Evolutionary conservation across 2,888 invertebrate genomes (phyloP).

Genomic region (Xanthorhoe spadicearia): DNA sequence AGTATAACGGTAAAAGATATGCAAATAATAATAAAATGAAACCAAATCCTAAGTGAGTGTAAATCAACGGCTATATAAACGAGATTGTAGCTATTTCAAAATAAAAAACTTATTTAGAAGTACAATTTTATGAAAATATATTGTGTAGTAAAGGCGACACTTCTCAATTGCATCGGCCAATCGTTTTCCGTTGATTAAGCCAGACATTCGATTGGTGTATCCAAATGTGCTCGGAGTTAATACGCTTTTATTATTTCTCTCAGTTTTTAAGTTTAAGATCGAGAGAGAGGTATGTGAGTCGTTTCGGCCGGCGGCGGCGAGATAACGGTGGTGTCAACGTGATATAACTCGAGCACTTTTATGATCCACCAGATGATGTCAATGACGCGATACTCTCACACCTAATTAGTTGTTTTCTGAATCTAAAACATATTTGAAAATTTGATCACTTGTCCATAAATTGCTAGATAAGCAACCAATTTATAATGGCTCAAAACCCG

Average conservation of each 20-base stretch:
- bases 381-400: constrained; percentile 43
- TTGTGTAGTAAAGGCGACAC: constrained; percentile 66
- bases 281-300: constrained; percentile 44
- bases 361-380: constrained; percentile 45
- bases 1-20: constrained; percentile 36
- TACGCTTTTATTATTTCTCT: constrained; percentile 58
- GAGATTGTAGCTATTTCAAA: constrained; percentile 52
- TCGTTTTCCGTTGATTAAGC: constrained; percentile 63
- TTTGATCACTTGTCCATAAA: constrained; percentile 27
- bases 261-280: constrained; percentile 52
- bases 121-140: constrained; percentile 67
- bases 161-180: constrained; percentile 65
- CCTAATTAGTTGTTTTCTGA: constrained; percentile 41
- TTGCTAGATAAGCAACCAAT: constrained; percentile 29
- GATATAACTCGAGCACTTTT: constrained; percentile 52
- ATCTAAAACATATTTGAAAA: constrained; percentile 29
- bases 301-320: constrained; percentile 52
- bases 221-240: constrained; percentile 58
- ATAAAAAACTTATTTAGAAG: constrained; percentile 57
- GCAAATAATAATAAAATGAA: constrained; percentile 48
- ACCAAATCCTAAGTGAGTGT: constrained; percentile 51
- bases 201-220: constrained; percentile 65
- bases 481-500: constrained; percentile 27
- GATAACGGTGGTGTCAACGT: constrained; percentile 55
- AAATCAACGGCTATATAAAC: constrained; percentile 52